Conservation (phyloP, 92 coral and sea anemone species). For the Heteractis magnifica region DNA sequence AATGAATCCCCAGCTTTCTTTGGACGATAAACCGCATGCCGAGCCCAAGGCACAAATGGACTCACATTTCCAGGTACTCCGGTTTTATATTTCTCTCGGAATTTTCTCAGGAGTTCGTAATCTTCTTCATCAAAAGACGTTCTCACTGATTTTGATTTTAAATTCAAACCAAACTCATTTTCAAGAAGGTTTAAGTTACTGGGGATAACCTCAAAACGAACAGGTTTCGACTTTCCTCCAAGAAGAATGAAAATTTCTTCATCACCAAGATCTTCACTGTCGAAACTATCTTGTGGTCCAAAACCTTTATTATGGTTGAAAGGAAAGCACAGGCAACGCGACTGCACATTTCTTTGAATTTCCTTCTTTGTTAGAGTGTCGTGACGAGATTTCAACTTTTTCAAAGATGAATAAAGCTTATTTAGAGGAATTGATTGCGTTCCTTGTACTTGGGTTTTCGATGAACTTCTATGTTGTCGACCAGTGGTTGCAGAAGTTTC, state of each 20-base stretch:
- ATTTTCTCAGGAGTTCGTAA: constrained; percentile 53
- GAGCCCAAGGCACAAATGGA: constrained; percentile 78
- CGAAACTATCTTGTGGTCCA: constrained; percentile 14
- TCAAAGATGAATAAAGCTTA: constrained; percentile 73
- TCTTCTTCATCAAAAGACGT: constrained; percentile 59
- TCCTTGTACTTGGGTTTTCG: constrained; percentile 15
- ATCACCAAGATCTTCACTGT: constrained; percentile 15
- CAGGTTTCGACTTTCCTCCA: constrained; percentile 82
- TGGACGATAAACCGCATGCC: constrained; percentile 58
- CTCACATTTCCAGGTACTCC: constrained; percentile 39
- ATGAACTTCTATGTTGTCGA: background rate
- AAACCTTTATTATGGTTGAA: constrained; percentile 28
- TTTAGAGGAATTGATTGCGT: constrained; percentile 62
- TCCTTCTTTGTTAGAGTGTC: constrained; percentile 21
- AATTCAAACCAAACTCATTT: constrained; percentile 67
- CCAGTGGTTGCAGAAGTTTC: background rate
- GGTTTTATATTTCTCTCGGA: constrained; percentile 53
- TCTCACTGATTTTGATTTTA: constrained; percentile 50
- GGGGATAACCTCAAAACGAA: constrained; percentile 68
- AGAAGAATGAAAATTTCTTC: constrained; percentile 70
- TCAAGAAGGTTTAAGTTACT: constrained; percentile 62
- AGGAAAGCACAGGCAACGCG: constrained; percentile 46
- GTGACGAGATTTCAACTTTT: constrained; percentile 66
- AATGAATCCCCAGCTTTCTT: background rate
- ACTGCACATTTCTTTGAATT: constrained; percentile 33